These are phyloP conservation scores for Propithecus perrieri DNA, from an alignment of 2,797 vertebrate species.

Conservation along the genomic window DNA sequence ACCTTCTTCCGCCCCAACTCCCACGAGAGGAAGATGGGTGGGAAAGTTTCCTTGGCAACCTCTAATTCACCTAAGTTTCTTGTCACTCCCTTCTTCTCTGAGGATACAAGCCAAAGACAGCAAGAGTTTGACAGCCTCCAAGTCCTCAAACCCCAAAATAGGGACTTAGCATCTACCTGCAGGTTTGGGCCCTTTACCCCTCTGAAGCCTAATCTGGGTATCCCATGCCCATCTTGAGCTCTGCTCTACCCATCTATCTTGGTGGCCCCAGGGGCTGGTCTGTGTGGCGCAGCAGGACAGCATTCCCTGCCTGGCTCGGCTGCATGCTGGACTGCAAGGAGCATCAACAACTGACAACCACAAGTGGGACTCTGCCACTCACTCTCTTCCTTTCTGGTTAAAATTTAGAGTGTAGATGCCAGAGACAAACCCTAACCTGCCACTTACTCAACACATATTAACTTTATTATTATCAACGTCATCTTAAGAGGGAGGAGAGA, in stretches of 20 bases:
- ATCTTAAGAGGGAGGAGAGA: neutral
- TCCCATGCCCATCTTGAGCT: neutral
- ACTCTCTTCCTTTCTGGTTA: neutral
- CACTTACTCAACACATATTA: neutral
- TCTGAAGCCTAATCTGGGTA: neutral
- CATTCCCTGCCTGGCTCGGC: neutral
- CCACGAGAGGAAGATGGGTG: neutral
- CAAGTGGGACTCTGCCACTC: neutral
- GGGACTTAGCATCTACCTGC: neutral
- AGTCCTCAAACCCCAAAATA: neutral
- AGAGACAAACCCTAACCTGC: neutral
- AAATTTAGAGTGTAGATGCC: neutral
- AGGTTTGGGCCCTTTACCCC: neutral
- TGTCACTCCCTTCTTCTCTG: neutral
- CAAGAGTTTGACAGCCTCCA: neutral
- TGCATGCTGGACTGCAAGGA: neutral
- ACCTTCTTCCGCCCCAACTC: neutral
- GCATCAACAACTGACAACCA: neutral
- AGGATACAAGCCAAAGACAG: neutral
- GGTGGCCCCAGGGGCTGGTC: neutral
- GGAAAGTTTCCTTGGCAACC: neutral
- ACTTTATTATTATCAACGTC: neutral
- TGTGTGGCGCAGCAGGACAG: neutral
- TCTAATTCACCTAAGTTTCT: neutral
- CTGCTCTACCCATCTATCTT: neutral